Evolutionary conservation across 2,797 vertebrate genomes (phyloP).

Genomic region (Botia kubotai): DNA sequence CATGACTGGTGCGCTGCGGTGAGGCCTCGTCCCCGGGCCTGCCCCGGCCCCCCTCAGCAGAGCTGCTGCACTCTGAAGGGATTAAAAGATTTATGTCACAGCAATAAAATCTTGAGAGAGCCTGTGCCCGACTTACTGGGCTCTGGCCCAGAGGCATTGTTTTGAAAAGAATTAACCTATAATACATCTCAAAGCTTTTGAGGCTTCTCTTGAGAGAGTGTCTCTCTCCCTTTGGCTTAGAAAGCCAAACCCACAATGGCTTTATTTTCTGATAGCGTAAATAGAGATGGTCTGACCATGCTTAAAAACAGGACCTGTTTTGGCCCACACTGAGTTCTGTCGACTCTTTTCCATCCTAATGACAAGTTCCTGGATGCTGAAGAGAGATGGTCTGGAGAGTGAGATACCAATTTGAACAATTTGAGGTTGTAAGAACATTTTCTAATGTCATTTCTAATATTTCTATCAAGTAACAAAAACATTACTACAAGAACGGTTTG

Average conservation of each 20-base stretch:
- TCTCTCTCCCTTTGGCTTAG: slow-evolving; percentile 43
- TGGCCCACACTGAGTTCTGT: slow-evolving; percentile 28
- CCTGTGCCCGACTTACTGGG: slow-evolving; percentile 56
- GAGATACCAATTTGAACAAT: slow-evolving; percentile 45
- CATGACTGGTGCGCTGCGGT: slow-evolving; percentile 35
- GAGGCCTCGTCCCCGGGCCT: slow-evolving; percentile 22
- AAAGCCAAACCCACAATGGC: slow-evolving; percentile 41
- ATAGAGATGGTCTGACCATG: slow-evolving; percentile 24
- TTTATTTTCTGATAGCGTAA: slow-evolving; percentile 50
- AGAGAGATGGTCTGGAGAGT: slow-evolving; percentile 31
- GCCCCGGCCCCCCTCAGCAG: slow-evolving; percentile 20
- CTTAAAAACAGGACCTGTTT: slow-evolving; percentile 26
- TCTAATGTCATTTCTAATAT: no score
- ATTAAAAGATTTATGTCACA: slow-evolving; percentile 72
- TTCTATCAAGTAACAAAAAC: no score
- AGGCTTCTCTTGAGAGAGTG: slow-evolving; percentile 51
- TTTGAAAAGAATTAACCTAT: slow-evolving; percentile 61
- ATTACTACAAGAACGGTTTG: no score
- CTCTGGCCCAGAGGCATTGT: slow-evolving; percentile 61
- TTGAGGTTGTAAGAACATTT: no score
- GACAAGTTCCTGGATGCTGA: slow-evolving; percentile 39
- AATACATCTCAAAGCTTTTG: slow-evolving; percentile 52
- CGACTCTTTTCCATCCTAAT: slow-evolving; percentile 41
- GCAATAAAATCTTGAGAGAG: slow-evolving; percentile 64
- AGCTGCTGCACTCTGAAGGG: slow-evolving; percentile 48